Conservation (phyloP, 2,888 invertebrate genomes). For the Lymantria monacha region DNA sequence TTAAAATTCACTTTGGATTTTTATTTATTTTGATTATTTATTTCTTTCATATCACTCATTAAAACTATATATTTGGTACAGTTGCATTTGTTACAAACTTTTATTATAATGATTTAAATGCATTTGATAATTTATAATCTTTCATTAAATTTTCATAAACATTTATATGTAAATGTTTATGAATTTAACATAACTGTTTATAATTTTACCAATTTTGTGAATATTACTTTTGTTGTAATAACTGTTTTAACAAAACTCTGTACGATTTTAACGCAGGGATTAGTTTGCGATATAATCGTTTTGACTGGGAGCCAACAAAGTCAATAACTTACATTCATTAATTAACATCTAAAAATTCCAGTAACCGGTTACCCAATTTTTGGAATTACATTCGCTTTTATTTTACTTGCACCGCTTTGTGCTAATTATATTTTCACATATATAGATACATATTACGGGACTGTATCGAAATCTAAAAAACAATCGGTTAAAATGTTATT, state of each 20-base stretch:
- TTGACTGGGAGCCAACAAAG: too few relatives aligned
- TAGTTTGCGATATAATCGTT: conserved; percentile 12
- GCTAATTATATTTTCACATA: conserved; percentile 7
- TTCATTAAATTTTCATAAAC: background rate
- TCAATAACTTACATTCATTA: too few relatives aligned
- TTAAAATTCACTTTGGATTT: conserved; percentile 56
- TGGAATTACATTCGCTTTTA: conserved; percentile 14
- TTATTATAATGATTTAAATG: conserved; percentile 20
- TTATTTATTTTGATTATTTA: conserved; percentile 66
- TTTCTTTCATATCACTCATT: conserved; percentile 14
- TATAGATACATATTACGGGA: conserved; percentile 31
- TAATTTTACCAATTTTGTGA: too few relatives aligned
- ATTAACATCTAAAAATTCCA: conserved; percentile 14
- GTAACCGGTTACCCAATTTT: conserved; percentile 10
- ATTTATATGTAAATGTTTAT: too few relatives aligned
- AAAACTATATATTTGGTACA: conserved; percentile 19
- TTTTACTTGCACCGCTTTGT: conserved; percentile 1
- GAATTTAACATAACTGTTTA: too few relatives aligned
- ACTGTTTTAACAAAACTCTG: conserved; percentile 22
- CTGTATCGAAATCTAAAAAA: conserved; percentile 49
- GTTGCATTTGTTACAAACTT: conserved; percentile 26
- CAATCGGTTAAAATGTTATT: conserved; percentile 68
- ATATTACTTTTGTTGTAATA: conserved; percentile 1
- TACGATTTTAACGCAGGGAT: conserved; percentile 27
- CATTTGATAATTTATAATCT: background rate